Base-by-base conservation (phyloP, 2,113 vertebrate genomes). In the Phalacrocorax brasilianus region DNA sequence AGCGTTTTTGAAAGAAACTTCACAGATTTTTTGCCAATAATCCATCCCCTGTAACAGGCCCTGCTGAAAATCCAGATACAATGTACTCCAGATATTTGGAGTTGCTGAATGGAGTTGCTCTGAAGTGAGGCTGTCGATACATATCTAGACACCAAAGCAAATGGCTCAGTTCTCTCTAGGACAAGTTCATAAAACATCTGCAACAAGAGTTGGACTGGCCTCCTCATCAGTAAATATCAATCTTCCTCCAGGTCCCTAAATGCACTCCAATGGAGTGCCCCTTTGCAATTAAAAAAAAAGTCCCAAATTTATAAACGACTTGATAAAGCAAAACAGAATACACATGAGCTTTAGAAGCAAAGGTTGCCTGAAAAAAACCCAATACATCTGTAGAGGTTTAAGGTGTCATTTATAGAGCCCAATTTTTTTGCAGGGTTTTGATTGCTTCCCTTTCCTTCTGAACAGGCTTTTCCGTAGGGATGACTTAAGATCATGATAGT, bases 61-160 rank as follows among this genome's bases (percentile, higher is more conserved):
- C 32, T 38, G 23, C 4, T 70, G 49, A 76, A 90, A 70, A 88
- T 32, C 21, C 50, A 56, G 44, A 53, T 59, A 27, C 35, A 27
- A 7, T 1, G 0, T 22, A 83, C 0, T 0, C 38, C 27, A 33
- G 35, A 33, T 85, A 52, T 65, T 71, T 9, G 9, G 15, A 32
- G 9, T 24, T 72, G 87, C 33, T 40, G 68, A 67, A 84, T 8
- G 10, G 22, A 80, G 20, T 42, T 13, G 2, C 19, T 73, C 68
- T 89, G 62, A 89, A 80, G 21, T 24, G 30, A 87, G 52, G 33
- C 28, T 89, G 59, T 74, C 56, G 63, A 6, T 45, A 44, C 21
- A 6, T 40, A 65, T 19, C 17, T 56, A 73, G 84, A 28, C 14
- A 79, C 27, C 24, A 72, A 89, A 85, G 17, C 0, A 1, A 78